Evolutionary conservation across 2,797 vertebrate species (phyloP), one percentile per base, ranked within the genome.

Genomic region (Todus mexicanus): DNA sequence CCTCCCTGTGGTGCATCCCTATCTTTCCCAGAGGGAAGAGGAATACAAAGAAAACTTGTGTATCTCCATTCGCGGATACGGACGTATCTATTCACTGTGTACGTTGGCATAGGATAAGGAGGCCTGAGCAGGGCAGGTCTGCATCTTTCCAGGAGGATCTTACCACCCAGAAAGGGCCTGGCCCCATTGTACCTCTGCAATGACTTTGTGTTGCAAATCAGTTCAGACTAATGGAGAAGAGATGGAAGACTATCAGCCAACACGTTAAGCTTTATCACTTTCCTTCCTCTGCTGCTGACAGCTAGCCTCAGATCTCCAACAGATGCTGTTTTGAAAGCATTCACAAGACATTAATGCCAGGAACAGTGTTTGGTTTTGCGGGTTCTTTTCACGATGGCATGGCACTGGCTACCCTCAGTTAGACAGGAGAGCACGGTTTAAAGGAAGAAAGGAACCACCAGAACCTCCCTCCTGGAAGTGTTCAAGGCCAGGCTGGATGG

Each of bases 61-160:
- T 31, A 89, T 73, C 48, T 66, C 12, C 19, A 1, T 0, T 6
- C 31, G 23, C 31, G 15, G 16, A 8, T 26, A 42, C 17, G 15
- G 6, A 7, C 45, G 42, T 17, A 17, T 3, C 6, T 29, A 25
- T 6, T 10, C 15, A 18, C 2, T 2, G 5, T 10, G 5, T 3
- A 2, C 3, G 21, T 3, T 14, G 7, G 18, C 6, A 11, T 0
- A 38, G 47, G 13, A 23, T 0, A 4, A 6, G 11, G 11, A 82
- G 2, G 13, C 29, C 31, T 3, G 7, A 53, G 37, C 37, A 47
- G 3, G 7, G 16, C 61, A 60, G 19, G 8, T 5, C 40, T 12
- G 18, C 7, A 20, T 6, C 42, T 7, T 29, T n/a, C 35, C 64
- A 17, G 29, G 15, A 56, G 18, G 25, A 42, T 12, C 63, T 47